These are phyloP conservation scores for Pocillopora grandis DNA, from an alignment of 92 coral and sea anemone species.

Conservation along the genomic window DNA sequence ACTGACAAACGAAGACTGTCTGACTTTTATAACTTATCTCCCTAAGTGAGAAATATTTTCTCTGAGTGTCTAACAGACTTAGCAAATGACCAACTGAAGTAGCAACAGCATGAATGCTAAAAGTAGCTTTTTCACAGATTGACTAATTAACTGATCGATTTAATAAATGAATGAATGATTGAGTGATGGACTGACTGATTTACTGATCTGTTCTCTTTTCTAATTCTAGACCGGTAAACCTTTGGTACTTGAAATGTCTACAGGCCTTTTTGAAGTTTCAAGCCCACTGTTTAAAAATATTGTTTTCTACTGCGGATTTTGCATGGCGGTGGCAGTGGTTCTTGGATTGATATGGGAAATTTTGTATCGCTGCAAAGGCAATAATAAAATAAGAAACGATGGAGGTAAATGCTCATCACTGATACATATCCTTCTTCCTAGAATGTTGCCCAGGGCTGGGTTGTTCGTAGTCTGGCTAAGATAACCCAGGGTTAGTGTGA, in stretches of 20 bases:
- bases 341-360: constrained; percentile 12
- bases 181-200: no score
- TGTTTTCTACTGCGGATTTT: background rate
- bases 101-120: no score
- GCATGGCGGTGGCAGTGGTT: background rate
- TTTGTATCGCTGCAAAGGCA: background rate
- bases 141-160: background rate
- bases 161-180: background rate
- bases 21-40: no score
- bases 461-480: background rate
- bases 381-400: background rate
- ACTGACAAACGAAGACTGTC: no score
- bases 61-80: no score
- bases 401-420: background rate
- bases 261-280: constrained; percentile 4
- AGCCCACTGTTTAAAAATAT: background rate
- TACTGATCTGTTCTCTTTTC: background rate
- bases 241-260: background rate
- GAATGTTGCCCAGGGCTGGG: no score
- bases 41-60: no score
- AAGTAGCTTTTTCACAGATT: background rate
- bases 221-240: background rate
- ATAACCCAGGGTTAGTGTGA: no score
- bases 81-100: no score
- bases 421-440: no score